Conservation (phyloP, 2,113 vertebrate species). For the Gila orcuttii region DNA sequence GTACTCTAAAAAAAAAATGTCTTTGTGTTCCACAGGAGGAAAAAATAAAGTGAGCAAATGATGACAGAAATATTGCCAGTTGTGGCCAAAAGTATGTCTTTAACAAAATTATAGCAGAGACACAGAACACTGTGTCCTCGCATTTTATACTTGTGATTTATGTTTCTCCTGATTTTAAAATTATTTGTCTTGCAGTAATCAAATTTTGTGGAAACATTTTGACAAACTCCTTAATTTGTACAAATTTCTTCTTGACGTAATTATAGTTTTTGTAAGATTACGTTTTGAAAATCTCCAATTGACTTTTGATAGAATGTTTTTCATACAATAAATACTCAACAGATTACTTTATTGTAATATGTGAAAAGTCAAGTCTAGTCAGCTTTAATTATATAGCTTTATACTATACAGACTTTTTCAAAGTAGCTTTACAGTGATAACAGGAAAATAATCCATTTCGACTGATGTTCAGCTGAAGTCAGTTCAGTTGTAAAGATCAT, state of each 20-base stretch:
- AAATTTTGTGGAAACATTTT: background rate
- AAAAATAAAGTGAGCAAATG: background rate
- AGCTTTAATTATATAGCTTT: no score
- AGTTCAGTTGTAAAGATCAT: no score
- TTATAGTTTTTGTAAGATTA: background rate
- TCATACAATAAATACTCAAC: background rate
- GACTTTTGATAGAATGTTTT: background rate
- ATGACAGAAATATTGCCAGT: background rate
- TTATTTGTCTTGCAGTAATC: background rate
- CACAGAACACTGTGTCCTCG: background rate
- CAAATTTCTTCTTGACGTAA: background rate
- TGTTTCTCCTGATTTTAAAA: background rate
- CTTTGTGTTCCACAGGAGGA: background rate
- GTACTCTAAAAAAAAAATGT: background rate
- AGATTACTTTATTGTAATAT: background rate
- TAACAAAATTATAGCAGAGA: background rate
- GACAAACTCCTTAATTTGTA: background rate
- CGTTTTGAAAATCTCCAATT: background rate
- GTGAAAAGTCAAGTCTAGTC: no score
- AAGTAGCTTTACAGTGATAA: no score
- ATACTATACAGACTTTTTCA: no score
- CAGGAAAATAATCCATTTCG: no score
- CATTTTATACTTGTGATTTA: background rate
- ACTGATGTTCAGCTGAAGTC: no score
- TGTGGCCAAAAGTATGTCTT: background rate